Evolutionary conservation across 2,797 vertebrate genomes (phyloP).

Genomic region (Neoniphon sammara): DNA sequence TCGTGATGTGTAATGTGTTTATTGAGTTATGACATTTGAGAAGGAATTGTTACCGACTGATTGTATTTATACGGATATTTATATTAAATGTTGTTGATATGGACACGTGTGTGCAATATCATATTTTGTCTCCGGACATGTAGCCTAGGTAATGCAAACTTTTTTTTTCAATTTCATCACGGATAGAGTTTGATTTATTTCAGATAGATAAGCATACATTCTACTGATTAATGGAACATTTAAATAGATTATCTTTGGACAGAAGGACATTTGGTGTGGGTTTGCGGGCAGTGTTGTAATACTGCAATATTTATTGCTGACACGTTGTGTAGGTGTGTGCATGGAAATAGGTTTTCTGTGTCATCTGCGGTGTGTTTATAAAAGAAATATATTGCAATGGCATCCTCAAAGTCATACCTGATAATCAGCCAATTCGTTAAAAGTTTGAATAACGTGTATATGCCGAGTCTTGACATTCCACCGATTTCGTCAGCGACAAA

Average conservation of each 20-base stretch:
- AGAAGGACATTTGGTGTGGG: not conserved
- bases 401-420: not conserved
- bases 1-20: not conserved
- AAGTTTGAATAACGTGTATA: too few relatives aligned
- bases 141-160: not conserved
- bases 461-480: too few relatives aligned
- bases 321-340: not conserved
- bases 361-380: constrained; percentile 19
- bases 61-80: constrained; percentile 12
- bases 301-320: not conserved
- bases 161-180: constrained; percentile 15
- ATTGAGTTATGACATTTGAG: constrained; percentile 8
- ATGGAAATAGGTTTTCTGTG: constrained; percentile 7
- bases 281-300: not conserved
- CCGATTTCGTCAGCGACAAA: too few relatives aligned
- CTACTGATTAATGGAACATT: not conserved
- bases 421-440: too few relatives aligned
- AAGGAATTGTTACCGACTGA: constrained; percentile 2
- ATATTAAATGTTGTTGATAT: constrained; percentile 27
- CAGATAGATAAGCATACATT: not conserved
- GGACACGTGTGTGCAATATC: constrained; percentile 20
- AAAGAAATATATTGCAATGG: not conserved
- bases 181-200: constrained; percentile 13
- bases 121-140: not conserved
- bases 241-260: not conserved